phyloP scores from a whole-genome alignment of 2,113 vertebrate genomes.

The Kryptolebias marmoratus region DNA sequence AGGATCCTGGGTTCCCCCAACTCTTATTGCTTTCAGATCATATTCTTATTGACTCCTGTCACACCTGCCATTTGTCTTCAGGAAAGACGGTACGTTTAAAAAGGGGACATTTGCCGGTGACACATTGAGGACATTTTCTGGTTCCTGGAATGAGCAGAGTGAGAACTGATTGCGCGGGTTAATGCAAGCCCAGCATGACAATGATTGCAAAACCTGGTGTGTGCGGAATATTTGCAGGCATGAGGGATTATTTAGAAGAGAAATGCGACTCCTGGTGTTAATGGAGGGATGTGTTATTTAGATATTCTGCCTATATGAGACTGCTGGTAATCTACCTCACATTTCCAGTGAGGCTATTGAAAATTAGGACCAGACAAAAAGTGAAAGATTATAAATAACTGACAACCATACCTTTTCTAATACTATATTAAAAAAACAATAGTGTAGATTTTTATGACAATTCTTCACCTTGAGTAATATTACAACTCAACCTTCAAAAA shows the following conservation, averaged over 20 bases:
- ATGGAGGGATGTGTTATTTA: conserved; percentile 39
- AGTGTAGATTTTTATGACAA: conserved; percentile 23
- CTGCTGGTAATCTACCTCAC: conserved; percentile 20
- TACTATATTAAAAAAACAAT: background rate
- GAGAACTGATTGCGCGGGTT: conserved; percentile 84
- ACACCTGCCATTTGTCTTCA: conserved; percentile 85
- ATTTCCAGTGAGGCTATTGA: conserved; percentile 21
- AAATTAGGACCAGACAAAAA: background rate
- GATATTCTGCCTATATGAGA: conserved; percentile 14
- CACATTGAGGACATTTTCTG: conserved; percentile 84
- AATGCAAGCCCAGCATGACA: conserved; percentile 58
- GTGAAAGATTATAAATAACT: background rate
- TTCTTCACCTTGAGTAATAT: background rate
- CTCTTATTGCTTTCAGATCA: conserved; percentile 87
- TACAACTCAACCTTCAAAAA: background rate
- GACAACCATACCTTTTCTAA: background rate
- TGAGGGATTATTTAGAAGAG: conserved; percentile 41
- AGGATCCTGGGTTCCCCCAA: conserved; percentile 76
- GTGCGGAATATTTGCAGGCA: conserved; percentile 47
- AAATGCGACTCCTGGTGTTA: conserved; percentile 41
- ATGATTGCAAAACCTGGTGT: conserved; percentile 56
- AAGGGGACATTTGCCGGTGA: conserved; percentile 80
- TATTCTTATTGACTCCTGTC: conserved; percentile 87
- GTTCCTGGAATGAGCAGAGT: conserved; percentile 72
- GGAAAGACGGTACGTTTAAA: conserved; percentile 60